phyloP scores from a whole-genome alignment of 2,888 invertebrate genomes.

The Ctenicera cuprea region DNA sequence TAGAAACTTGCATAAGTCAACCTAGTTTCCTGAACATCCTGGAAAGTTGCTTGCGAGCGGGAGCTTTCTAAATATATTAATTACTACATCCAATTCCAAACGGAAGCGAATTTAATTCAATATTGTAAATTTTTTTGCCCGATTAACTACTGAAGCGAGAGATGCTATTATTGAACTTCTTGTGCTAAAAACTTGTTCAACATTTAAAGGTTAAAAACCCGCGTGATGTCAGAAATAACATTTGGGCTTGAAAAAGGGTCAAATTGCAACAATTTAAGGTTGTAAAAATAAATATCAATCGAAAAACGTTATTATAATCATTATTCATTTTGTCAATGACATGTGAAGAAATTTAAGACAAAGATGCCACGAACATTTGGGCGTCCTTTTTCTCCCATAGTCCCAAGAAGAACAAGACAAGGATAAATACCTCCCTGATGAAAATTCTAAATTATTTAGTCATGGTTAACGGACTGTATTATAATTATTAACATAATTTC shows the following conservation, averaged over 20 bases:
- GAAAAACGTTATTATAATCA: constrained; percentile 30
- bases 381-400: background rate
- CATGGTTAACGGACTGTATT: constrained; percentile 50
- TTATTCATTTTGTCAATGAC: constrained; percentile 17
- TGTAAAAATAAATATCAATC: constrained; percentile 26
- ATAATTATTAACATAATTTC: constrained; percentile 56
- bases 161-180: background rate
- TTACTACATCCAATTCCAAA: constrained; percentile 8
- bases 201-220: background rate
- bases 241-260: background rate
- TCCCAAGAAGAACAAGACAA: background rate
- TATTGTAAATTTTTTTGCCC: background rate
- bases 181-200: background rate
- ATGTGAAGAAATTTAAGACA: background rate
- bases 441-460: constrained; percentile 45
- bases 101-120: constrained; percentile 19
- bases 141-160: background rate
- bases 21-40: constrained; percentile 29
- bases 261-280: constrained; percentile 10
- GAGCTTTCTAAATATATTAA: constrained; percentile 24
- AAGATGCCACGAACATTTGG: background rate
- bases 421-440: constrained; percentile 20
- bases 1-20: constrained; percentile 39
- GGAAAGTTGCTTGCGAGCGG: constrained; percentile 10
- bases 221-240: background rate